These are phyloP conservation scores for Torymus auratus DNA, from an alignment of 2,888 invertebrate genomes.

Conservation along the genomic window DNA sequence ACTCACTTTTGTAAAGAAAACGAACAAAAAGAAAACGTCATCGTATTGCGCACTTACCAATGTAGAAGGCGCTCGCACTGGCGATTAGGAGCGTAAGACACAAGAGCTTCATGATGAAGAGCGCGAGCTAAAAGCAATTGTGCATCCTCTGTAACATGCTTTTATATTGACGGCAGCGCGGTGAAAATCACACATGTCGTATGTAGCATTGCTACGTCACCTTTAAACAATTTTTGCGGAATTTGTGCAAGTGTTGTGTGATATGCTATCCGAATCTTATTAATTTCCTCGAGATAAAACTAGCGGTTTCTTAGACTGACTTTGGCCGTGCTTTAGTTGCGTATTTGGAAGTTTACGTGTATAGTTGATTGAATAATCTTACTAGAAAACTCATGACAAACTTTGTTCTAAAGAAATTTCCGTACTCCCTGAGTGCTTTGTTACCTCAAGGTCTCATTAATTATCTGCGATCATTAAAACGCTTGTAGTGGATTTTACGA, in stretches of 20 bases:
- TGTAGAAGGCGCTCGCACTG: constrained; percentile 39
- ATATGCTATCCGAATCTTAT: constrained; percentile 37
- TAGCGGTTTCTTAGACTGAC: background rate
- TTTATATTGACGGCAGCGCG: constrained; percentile 44
- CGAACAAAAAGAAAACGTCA: too few relatives aligned
- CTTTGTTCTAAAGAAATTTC: constrained; percentile 50
- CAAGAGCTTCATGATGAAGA: constrained; percentile 45
- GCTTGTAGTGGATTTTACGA: constrained; percentile 6
- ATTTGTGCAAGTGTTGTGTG: constrained; percentile 32
- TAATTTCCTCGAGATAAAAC: constrained; percentile 4
- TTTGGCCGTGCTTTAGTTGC: background rate
- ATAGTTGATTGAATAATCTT: background rate
- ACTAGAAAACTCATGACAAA: background rate
- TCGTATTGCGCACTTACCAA: constrained; percentile 33
- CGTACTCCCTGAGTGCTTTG: constrained; percentile 41
- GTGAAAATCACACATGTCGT: constrained; percentile 42
- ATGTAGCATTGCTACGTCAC: constrained; percentile 38
- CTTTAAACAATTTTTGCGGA: constrained; percentile 23
- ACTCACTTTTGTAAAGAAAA: too few relatives aligned
- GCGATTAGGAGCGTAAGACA: constrained; percentile 35
- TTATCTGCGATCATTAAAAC: constrained; percentile 15
- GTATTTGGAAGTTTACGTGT: background rate
- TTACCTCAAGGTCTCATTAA: constrained; percentile 47
- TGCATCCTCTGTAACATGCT: constrained; percentile 22
- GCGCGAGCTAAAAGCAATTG: constrained; percentile 40